Conservation (phyloP, 2,888 invertebrate species). For the Stratiomys singularior region DNA sequence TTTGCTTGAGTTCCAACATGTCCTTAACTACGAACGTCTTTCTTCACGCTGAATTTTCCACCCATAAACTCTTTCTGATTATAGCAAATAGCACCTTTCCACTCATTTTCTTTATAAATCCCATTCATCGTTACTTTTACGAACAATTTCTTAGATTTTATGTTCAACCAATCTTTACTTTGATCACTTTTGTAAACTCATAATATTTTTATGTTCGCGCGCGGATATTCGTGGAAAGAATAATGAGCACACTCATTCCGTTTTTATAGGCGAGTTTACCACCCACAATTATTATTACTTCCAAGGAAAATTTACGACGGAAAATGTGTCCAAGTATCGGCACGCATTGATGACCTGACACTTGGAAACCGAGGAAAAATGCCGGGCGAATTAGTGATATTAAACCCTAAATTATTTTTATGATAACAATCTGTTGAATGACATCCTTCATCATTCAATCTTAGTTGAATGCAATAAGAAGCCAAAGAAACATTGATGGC, state of each 20-base stretch:
- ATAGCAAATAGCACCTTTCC: too few relatives aligned
- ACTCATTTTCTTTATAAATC: background rate
- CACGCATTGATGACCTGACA: background rate
- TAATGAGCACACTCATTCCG: conserved; percentile 8
- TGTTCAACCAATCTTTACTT: conserved; percentile 19
- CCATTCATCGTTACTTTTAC: background rate
- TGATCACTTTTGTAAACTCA: conserved; percentile 38
- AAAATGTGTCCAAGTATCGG: background rate
- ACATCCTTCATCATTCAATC: conserved; percentile 1
- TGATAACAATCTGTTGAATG: conserved; percentile 41
- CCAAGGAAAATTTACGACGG: background rate
- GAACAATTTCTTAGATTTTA: conserved; percentile 1
- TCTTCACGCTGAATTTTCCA: background rate
- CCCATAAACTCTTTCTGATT: too few relatives aligned
- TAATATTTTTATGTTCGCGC: conserved; percentile 29
- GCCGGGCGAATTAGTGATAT: background rate
- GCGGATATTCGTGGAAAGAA: background rate
- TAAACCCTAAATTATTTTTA: conserved; percentile 39
- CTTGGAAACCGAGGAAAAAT: conserved; percentile 26
- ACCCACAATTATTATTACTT: conserved; percentile 14
- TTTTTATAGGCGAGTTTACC: background rate
- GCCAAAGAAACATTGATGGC: background rate
- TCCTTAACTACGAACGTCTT: too few relatives aligned
- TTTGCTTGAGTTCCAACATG: too few relatives aligned
- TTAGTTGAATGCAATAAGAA: conserved; percentile 18